phyloP scores from a whole-genome alignment of 2,888 invertebrate genomes.

The Onthophagus sagittarius region DNA sequence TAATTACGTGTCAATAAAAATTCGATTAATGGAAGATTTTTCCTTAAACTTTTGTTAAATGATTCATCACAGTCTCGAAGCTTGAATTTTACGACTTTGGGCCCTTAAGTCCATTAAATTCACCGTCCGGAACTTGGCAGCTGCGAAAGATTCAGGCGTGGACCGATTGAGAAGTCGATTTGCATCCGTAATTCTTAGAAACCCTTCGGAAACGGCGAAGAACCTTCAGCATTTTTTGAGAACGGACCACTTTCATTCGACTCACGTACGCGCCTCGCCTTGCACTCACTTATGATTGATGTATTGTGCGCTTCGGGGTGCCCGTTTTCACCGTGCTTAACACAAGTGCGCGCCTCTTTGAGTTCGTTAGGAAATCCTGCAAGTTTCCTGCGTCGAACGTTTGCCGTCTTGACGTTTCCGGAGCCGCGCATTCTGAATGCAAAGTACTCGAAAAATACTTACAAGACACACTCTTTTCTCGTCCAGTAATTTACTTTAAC shows the following conservation, averaged over 20 bases:
- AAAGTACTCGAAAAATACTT: background rate
- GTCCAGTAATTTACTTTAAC: background rate
- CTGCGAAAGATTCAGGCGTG: background rate
- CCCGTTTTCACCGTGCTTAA: background rate
- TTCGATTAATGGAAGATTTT: background rate
- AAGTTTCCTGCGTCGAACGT: background rate
- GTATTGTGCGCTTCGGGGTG: background rate
- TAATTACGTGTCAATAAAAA: background rate
- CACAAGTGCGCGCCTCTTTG: background rate
- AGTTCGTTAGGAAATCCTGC: background rate
- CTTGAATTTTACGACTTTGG: background rate
- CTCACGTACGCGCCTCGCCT: background rate
- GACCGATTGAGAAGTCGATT: background rate
- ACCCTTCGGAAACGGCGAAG: background rate
- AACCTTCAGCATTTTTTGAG: background rate
- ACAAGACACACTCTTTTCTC: background rate
- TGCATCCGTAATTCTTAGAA: background rate
- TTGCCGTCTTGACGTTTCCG: background rate
- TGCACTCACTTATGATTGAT: background rate
- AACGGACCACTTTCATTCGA: background rate
- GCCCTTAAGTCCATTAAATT: background rate
- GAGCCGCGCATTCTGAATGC: background rate
- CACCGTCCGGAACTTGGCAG: background rate
- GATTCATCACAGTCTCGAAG: background rate
- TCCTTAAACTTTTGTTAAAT: background rate